A percentile compares a stretch with the other conserved stretches of the same genome.
Evolutionary conservation across 2,797 vertebrate genomes (phyloP).

Genomic region (Apodemus agrarius): DNA sequence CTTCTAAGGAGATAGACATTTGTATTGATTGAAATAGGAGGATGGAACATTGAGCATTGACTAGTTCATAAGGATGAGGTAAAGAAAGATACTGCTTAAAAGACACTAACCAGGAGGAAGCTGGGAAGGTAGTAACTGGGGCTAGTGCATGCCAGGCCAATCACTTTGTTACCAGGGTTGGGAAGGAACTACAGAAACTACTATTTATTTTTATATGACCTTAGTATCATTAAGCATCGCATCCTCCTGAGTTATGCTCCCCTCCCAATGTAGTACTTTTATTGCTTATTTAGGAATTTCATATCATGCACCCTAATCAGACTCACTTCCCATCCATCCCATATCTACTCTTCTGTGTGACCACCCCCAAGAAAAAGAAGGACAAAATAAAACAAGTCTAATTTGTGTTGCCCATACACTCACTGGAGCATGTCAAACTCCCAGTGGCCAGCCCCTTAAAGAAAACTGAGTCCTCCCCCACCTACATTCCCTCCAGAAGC

Average conservation of each 20-base stretch:
- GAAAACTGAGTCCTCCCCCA: not conserved
- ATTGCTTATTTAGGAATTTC: not conserved
- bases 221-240: not conserved
- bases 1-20: conserved; percentile 17
- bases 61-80: not conserved
- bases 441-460: not conserved
- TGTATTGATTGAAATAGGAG: conserved; percentile 9
- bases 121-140: conserved; percentile 13
- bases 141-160: conserved; percentile 13
- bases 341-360: not conserved
- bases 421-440: not conserved
- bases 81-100: conserved; percentile 22
- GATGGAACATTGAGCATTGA: not conserved
- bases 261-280: not conserved
- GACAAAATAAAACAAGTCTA: not conserved
- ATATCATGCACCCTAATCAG: not conserved
- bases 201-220: not conserved
- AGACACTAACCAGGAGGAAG: not conserved
- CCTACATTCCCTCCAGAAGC: not conserved
- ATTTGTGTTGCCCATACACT: not conserved
- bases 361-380: not conserved
- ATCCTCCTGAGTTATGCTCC: not conserved
- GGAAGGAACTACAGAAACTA: conserved; percentile 20
- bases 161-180: not conserved
- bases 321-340: not conserved